Percentiles rank a stretch among this genome's conserved stretches.
Evolutionary conservation across 2,888 invertebrate genomes (phyloP).

Genomic region (Allolobophora icterica): DNA sequence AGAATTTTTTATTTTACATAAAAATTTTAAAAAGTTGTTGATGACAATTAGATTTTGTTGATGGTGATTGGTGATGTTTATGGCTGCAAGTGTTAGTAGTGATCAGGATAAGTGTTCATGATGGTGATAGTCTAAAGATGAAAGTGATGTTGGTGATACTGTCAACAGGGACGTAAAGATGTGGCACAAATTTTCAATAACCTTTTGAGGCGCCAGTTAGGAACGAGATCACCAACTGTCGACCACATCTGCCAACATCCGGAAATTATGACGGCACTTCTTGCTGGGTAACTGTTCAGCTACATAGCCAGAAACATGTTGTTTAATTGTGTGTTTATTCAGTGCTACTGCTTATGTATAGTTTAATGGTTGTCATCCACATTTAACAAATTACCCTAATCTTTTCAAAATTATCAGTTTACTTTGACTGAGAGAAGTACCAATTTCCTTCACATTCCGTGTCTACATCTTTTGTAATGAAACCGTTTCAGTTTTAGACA

Average conservation of each 20-base stretch:
- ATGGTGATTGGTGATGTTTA: background rate
- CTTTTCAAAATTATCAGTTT: background rate
- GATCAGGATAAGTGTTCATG: too few species aligned
- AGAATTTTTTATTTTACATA: background rate
- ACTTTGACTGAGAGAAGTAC: background rate
- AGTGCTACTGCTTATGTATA: too few species aligned
- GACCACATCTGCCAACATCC: slow-evolving; percentile 98
- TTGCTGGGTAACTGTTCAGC: slow-evolving; percentile 78
- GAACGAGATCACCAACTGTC: slow-evolving; percentile 89
- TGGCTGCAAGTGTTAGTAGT: background rate
- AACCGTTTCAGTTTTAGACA: background rate
- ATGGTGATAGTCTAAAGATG: background rate
- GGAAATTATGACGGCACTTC: slow-evolving; percentile 93
- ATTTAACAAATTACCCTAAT: background rate
- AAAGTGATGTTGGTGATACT: background rate
- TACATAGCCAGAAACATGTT: background rate
- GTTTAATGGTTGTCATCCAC: background rate
- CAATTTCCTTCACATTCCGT: background rate
- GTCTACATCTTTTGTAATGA: background rate
- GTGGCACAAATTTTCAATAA: slow-evolving; percentile 99
- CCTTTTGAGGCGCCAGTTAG: slow-evolving; percentile 96
- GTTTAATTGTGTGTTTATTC: background rate
- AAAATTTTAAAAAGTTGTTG: background rate
- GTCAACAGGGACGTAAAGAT: slow-evolving; percentile 92
- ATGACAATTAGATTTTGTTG: background rate